phyloP scores from a whole-genome alignment of 2,888 invertebrate genomes.

The Trissolcus brochymenae region DNA sequence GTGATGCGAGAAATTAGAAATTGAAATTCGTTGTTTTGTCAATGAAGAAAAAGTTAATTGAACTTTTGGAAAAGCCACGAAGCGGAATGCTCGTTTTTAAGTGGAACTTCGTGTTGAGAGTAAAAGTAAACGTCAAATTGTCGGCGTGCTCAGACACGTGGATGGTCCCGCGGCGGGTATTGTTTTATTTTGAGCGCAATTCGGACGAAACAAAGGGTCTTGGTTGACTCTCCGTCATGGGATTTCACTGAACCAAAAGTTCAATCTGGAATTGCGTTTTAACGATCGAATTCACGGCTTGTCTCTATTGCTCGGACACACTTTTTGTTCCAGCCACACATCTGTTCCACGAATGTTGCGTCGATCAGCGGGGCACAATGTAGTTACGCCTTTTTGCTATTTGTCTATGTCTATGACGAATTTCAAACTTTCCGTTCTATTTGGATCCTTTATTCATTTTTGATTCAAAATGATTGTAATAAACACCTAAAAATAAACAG shows the following conservation, averaged over 20 bases:
- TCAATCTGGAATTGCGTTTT: conserved; percentile 17
- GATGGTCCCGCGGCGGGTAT: conserved; percentile 9
- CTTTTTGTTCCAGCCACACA: conserved; percentile 38
- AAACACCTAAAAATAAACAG: too few relatives aligned
- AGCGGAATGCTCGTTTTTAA: too few relatives aligned
- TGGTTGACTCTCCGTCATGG: conserved; percentile 14
- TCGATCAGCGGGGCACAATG: conserved; percentile 31
- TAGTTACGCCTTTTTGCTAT: conserved; percentile 39
- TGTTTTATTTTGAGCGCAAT: conserved; percentile 21
- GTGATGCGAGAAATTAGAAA: too few relatives aligned
- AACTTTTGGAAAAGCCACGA: too few relatives aligned
- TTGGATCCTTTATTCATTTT: too few relatives aligned
- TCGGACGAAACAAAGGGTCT: conserved; percentile 16
- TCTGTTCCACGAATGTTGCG: conserved; percentile 42
- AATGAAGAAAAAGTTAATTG: too few relatives aligned
- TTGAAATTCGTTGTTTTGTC: too few relatives aligned
- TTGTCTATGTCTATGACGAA: conserved; percentile 14
- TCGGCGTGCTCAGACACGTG: conserved; percentile 5
- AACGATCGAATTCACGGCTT: conserved; percentile 23
- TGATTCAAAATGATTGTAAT: too few relatives aligned
- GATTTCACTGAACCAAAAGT: conserved; percentile 12
- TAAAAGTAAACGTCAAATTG: conserved; percentile 22
- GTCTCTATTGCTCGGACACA: conserved; percentile 25
- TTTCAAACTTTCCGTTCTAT: too few relatives aligned
- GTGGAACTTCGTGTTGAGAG: neutral